Percentiles rank a stretch among this genome's conserved stretches.
Conservation (phyloP, 2,888 invertebrate species). For the Coleophora deauratella region DNA sequence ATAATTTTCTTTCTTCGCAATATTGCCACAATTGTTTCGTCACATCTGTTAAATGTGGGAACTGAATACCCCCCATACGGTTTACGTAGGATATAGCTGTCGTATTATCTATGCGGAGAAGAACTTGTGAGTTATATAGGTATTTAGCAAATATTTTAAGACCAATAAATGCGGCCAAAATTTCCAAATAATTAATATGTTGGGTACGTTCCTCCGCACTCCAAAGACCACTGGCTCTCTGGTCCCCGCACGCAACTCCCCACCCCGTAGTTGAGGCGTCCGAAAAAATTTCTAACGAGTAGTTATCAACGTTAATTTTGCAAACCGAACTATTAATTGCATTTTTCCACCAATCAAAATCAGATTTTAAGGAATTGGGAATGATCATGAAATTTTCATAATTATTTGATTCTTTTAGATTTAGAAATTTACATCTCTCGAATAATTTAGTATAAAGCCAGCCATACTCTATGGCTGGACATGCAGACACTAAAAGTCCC, state of each 20-base stretch:
- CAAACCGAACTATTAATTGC: background rate
- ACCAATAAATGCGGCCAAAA: constrained; percentile 17
- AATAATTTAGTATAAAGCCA: constrained; percentile 25
- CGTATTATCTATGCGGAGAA: constrained; percentile 14
- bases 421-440: constrained; percentile 18
- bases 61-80: constrained; percentile 14
- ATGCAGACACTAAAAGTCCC: constrained; percentile 20
- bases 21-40: constrained; percentile 1
- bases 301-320: background rate
- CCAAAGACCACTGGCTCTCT: constrained; percentile 15
- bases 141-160: constrained; percentile 20
- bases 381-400: constrained; percentile 8
- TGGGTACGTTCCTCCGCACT: constrained; percentile 2
- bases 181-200: constrained; percentile 18
- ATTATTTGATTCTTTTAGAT: constrained; percentile 8
- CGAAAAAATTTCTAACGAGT: constrained; percentile 6
- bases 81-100: constrained; percentile 18
- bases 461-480: constrained; percentile 27
- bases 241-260: constrained; percentile 13
- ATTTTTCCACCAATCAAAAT: constrained; percentile 9
- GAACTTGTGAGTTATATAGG: constrained; percentile 1
- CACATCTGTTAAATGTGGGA: constrained; percentile 2
- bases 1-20: constrained; percentile 1
- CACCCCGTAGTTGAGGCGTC: constrained; percentile 21
- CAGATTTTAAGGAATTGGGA: background rate